Base-by-base conservation (phyloP, 2,113 vertebrate genomes). In the Embiotoca jacksoni region DNA sequence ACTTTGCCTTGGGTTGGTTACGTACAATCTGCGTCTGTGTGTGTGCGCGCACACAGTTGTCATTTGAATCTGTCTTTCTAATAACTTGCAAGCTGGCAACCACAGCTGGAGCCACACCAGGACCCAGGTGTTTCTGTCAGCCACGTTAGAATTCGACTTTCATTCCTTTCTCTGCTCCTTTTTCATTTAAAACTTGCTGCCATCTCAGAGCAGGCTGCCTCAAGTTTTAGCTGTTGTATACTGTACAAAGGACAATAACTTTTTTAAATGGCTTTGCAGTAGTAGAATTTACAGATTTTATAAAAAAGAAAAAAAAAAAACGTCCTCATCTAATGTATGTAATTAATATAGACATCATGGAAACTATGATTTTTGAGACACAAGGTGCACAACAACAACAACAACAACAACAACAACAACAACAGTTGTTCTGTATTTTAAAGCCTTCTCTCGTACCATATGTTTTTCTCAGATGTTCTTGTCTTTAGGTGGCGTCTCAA, bases 81-180 rank as follows among this genome's bases (percentile, higher is more conserved):
- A 62, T 86, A 81, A 80, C 52, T 46, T 50, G 39, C 6, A 3
- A 39, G 78, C 67, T 44, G 65, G 32, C 16, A 35, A 33, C 50
- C 78, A 65, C 83, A 86, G 80, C 68, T 88, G 84, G 73, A 87
- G 53, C 82, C 69, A 62, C 41, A 46, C 44, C 6, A 41, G 85
- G 59, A 53, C 81, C 68, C 86, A 80, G 88, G 85, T 89, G 83
- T 79, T 83, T 65, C 63, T 79, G 63, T 78, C 47, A 50, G 78
- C 15, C 62, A 33, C 56, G 39, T 53, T 78, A 65, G 52, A 82
- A 81, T 83, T 47, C 63, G 6, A 10, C 35, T 82, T 81, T 72
- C 36, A 69, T 69, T 77, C 62, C 11, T 50, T 56, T 68, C 15
- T 16, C 33, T 35, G 47, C 44, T 80, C 13, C 9, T 33, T 66